Percentiles rank a stretch among this genome's conserved stretches.
Conservation (phyloP, 1,140 invertebrate genomes). For the Zeugodacus cucurbitae region DNA sequence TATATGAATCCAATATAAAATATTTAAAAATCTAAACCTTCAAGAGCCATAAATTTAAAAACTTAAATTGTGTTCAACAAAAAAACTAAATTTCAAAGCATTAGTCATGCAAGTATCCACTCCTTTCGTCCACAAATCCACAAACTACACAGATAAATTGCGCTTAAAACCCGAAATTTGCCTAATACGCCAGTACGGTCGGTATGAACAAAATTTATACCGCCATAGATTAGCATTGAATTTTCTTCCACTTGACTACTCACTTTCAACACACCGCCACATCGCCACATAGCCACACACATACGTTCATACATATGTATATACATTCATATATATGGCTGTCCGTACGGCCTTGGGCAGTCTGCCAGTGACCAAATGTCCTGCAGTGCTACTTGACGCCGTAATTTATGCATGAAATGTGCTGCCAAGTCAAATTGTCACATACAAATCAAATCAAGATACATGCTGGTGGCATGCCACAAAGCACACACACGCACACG, state of each 20-base stretch:
- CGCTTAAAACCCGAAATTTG: background rate
- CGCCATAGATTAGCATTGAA: background rate
- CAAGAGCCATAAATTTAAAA: background rate
- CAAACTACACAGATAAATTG: background rate
- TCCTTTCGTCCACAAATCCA: background rate
- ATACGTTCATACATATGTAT: no score
- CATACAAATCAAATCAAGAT: conserved; percentile 33
- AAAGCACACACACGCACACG: background rate
- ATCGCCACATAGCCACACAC: background rate
- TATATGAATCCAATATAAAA: no score
- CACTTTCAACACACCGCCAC: background rate
- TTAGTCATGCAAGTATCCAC: background rate
- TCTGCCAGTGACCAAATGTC: background rate
- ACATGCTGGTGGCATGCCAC: conserved; percentile 28
- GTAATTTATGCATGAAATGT: conserved; percentile 25
- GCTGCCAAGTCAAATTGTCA: conserved; percentile 36
- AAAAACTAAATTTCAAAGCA: background rate
- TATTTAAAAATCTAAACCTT: no score
- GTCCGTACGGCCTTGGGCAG: background rate
- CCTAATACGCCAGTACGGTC: background rate
- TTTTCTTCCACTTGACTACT: background rate
- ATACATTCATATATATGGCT: background rate
- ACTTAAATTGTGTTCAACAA: background rate
- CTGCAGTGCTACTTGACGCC: conserved; percentile 14
- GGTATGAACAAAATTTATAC: background rate